Evolutionary conservation across 2,888 invertebrate species (phyloP), one percentile per base, ranked within the genome.

Genomic region (Sarcophaga variegata): DNA sequence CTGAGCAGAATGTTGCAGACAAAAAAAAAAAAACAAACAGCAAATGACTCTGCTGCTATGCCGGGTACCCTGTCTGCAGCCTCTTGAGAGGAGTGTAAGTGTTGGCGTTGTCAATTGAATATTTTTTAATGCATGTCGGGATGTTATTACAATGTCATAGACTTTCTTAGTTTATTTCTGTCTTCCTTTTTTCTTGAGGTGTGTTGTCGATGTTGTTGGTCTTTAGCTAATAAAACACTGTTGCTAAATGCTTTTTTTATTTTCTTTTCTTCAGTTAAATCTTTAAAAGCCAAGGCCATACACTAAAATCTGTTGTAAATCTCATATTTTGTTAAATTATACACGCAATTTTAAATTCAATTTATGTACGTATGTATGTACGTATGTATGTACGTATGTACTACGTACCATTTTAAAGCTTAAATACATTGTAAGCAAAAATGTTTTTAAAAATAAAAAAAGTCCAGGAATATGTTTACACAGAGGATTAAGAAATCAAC

Each of bases 61-160:
- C 66, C 59, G 37, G 62, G 69, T 80, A 72, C 63, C 75, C 59
- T 76, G 47, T 76, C 67, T 59, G 47, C 0, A 70, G 59, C 22
- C 37, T 2, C 37, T 25, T 12, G 37, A 37, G 3, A 83, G 63
- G 60, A 59, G 66, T 22, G 8, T 37, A 10, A 37, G 75, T 87
- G 83, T 88, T 88, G 70, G 85, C 77, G 77, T 84, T 88, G 79
- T 75, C 84, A 85, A 82, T 85, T 85, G 81, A 76, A 63, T 37
- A 37, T 74, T 87, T 85, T 82, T 81, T 79, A 83, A 87, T 81
- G 80, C 87, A 83, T 87, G 87, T 85, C 72, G 37, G 72, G 22
- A n/a, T 37, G 64, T n/a, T 75, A 60, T 60, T 69, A 4, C 12
- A 54, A 17, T 54, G 54, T 54, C 54, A 17, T 54, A 54, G 54